A percentile compares a stretch with the other conserved stretches of the same genome.
phyloP scores from a whole-genome alignment of 2,113 vertebrate species.

The Cyphomyrus plagiostoma region DNA sequence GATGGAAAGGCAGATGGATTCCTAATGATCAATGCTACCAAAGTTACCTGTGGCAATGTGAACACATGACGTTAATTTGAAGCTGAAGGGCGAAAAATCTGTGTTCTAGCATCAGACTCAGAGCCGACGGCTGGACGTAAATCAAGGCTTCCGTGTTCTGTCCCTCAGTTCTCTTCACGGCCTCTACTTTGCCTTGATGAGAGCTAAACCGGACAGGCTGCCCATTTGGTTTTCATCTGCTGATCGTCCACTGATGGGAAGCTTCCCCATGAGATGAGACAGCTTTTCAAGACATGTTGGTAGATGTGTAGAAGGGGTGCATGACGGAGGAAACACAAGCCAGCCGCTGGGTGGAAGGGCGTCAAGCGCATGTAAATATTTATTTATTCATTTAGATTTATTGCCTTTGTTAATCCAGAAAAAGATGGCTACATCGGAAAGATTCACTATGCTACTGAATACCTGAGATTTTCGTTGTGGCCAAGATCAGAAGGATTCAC shows the following conservation, averaged over 20 bases:
- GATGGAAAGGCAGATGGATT: not conserved
- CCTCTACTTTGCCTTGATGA: conserved; percentile 37
- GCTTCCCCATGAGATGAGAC: conserved; percentile 44
- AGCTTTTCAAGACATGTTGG: conserved; percentile 36
- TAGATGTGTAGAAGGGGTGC: conserved; percentile 28
- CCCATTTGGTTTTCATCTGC: conserved; percentile 32
- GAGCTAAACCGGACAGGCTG: conserved; percentile 37
- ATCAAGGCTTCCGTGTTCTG: not conserved
- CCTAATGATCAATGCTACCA: not conserved
- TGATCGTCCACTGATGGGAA: conserved; percentile 43
- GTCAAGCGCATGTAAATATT: conserved; percentile 33
- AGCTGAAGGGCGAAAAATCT: conserved; percentile 31
- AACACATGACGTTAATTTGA: conserved; percentile 25
- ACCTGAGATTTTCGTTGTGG: not conserved
- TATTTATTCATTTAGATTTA: conserved; percentile 35
- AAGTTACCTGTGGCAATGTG: not conserved
- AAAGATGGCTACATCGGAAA: conserved; percentile 1
- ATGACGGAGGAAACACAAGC: not conserved
- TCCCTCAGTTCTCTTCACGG: conserved; percentile 26
- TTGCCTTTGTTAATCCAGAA: conserved; percentile 15
- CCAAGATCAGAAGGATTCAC: no score
- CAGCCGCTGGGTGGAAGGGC: not conserved
- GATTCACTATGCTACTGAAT: conserved; percentile 2
- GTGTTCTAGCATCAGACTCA: conserved; percentile 1
- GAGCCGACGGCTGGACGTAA: conserved; percentile 37